These are phyloP conservation scores for Hippocampus zosterae DNA, from an alignment of 2,113 vertebrate species.

Conservation along the genomic window DNA sequence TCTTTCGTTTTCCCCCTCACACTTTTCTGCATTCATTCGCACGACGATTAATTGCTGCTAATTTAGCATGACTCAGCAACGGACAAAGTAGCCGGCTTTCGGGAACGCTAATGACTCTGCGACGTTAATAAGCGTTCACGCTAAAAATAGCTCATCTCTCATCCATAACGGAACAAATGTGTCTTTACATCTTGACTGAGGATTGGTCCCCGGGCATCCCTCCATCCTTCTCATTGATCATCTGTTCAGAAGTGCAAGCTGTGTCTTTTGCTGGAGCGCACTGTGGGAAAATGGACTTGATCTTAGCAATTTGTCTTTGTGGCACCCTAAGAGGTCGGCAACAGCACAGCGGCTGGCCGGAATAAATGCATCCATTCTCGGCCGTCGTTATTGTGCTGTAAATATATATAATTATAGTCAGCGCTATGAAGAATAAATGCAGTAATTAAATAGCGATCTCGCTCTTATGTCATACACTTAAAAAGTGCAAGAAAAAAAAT, in stretches of 20 bases:
- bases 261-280: constrained; percentile 9
- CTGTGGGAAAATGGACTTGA: constrained; percentile 38
- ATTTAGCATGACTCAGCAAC: not conserved
- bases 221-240: not conserved
- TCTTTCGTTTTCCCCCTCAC: not conserved
- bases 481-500: no score
- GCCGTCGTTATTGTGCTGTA: constrained; percentile 2
- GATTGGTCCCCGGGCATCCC: not conserved
- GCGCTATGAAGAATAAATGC: not conserved
- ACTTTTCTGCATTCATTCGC: not conserved
- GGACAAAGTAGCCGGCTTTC: not conserved
- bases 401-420: not conserved
- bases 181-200: not conserved
- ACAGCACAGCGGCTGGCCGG: constrained; percentile 23
- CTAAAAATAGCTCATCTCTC: constrained; percentile 6
- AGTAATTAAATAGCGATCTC: not conserved
- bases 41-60: constrained; percentile 5
- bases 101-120: not conserved
- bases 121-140: not conserved
- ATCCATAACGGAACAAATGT: constrained; percentile 13
- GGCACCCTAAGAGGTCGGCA: constrained; percentile 33
- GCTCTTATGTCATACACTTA: no score
- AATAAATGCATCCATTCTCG: constrained; percentile 40
- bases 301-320: constrained; percentile 36
- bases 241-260: constrained; percentile 13